Evolutionary conservation across 2,888 invertebrate species (phyloP).

Genomic region (Drosophila kambysellisi): DNA sequence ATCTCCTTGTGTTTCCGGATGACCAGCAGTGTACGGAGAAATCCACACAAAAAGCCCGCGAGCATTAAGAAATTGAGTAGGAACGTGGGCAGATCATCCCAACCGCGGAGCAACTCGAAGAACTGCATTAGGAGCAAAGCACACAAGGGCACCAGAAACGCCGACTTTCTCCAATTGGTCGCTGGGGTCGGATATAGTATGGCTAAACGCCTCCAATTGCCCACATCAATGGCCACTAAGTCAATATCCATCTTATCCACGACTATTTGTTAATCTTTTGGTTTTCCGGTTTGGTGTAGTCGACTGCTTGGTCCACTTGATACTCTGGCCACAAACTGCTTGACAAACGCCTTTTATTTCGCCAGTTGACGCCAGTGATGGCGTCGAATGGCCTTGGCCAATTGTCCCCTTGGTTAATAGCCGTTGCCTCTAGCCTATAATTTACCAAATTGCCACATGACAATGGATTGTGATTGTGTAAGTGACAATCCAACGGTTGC

Average conservation of each 20-base stretch:
- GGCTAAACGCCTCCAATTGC: conserved; percentile 75
- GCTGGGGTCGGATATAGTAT: conserved; percentile 69
- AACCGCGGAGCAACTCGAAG: conserved; percentile 71
- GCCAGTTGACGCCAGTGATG: conserved; percentile 40
- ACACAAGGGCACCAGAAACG: conserved; percentile 73
- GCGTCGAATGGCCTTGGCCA: conserved; percentile 41
- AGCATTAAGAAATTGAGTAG: conserved; percentile 80
- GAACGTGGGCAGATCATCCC: conserved; percentile 74
- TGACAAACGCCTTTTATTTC: conserved; percentile 66
- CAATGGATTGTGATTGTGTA: conserved; percentile 21
- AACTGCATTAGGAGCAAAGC: conserved; percentile 79
- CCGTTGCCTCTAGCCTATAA: conserved; percentile 52
- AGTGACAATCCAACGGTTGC: conserved; percentile 5
- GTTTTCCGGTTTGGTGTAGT: conserved; percentile 11
- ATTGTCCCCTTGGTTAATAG: conserved; percentile 37
- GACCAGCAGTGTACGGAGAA: conserved; percentile 78
- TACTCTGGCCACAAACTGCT: conserved; percentile 58
- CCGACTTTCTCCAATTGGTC: conserved; percentile 74
- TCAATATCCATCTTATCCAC: conserved; percentile 65
- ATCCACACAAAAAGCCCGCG: conserved; percentile 75
- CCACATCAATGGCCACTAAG: conserved; percentile 76
- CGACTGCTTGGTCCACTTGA: conserved; percentile 41
- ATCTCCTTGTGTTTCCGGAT: conserved; percentile 72
- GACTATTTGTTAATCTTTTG: conserved; percentile 50
- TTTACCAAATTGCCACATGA: conserved; percentile 61